Conservation (phyloP, 2,797 vertebrate species). For the Gastrophryne carolinensis region DNA sequence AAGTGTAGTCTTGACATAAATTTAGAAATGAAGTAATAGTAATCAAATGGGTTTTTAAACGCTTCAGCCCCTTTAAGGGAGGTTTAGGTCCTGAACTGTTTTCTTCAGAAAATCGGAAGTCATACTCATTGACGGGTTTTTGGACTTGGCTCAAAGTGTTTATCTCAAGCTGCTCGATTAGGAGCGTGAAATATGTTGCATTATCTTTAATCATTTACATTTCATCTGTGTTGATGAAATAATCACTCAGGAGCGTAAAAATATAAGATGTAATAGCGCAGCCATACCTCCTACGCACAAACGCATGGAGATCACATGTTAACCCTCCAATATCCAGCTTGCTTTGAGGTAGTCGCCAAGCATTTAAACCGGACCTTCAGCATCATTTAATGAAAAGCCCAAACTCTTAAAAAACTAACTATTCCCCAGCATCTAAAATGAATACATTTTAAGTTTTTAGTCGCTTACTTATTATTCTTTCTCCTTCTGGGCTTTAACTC, state of each 20-base stretch:
- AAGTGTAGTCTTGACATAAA: too few relatives aligned
- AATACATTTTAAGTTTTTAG: too few relatives aligned
- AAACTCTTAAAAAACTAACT: too few relatives aligned
- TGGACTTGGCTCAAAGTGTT: neutral
- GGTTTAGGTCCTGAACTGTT: neutral
- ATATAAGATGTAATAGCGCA: slow-evolving; percentile 42
- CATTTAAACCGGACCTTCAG: too few relatives aligned
- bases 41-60: too few relatives aligned
- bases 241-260: slow-evolving; percentile 47
- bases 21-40: too few relatives aligned
- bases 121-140: neutral
- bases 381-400: too few relatives aligned
- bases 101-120: neutral
- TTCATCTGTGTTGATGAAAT: slow-evolving; percentile 52
- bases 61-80: neutral
- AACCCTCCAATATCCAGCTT: neutral
- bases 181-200: neutral
- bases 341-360: too few relatives aligned
- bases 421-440: too few relatives aligned
- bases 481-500: too few relatives aligned
- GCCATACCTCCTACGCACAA: slow-evolving; percentile 24
- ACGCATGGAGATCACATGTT: neutral
- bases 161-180: neutral
- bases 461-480: too few relatives aligned
- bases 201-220: slow-evolving; percentile 20